Percentiles rank a stretch among this genome's conserved stretches.
Conservation (phyloP, 2,797 vertebrate genomes). For the Chlorospingus semifuscus region DNA sequence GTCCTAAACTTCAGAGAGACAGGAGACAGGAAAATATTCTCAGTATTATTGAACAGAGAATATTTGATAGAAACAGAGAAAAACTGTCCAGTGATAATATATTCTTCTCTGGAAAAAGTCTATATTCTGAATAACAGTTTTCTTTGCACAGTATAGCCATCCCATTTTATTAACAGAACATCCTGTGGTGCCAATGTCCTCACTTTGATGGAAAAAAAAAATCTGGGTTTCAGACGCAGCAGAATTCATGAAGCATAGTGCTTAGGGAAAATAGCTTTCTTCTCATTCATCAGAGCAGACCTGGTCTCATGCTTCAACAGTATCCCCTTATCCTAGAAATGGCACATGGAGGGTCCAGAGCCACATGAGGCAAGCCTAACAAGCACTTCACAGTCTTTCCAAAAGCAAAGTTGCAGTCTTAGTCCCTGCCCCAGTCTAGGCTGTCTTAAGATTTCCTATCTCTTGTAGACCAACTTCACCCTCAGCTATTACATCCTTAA, state of each 20-base stretch:
- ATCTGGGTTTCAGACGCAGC: background rate
- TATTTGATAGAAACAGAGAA: background rate
- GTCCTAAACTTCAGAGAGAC: background rate
- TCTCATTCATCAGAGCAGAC: background rate
- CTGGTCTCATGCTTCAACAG: background rate
- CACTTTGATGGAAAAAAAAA: background rate
- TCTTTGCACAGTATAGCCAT: background rate
- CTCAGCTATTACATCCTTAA: background rate
- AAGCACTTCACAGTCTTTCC: background rate
- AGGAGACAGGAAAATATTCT: background rate
- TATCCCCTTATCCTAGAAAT: background rate
- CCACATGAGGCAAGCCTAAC: background rate
- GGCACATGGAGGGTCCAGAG: background rate
- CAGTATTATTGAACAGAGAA: background rate
- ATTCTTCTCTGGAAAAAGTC: background rate
- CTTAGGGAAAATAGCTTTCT: background rate
- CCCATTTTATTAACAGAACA: background rate
- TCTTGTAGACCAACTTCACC: background rate
- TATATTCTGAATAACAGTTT: background rate
- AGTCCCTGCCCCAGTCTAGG: background rate
- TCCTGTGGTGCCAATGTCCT: background rate
- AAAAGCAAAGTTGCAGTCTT: background rate
- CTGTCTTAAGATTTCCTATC: background rate
- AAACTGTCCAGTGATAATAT: background rate
- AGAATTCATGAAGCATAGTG: background rate